Evolutionary conservation across 92 coral and sea anemone species (phyloP), one percentile per base, ranked within the genome.

Genomic region (Porites lobata): DNA sequence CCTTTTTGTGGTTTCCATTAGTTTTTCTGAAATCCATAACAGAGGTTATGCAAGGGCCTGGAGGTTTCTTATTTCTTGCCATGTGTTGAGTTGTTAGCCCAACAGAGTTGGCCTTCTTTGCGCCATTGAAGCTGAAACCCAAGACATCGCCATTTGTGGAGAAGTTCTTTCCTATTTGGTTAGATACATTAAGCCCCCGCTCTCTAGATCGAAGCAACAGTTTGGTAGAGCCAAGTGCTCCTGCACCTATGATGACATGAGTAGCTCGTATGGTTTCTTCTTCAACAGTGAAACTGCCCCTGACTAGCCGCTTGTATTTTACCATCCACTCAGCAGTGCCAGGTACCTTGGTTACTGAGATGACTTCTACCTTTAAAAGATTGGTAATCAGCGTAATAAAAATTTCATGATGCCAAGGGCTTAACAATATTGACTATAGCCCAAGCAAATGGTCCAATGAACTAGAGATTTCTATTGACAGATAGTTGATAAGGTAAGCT

Each of bases 191-290:
- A 20, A 92, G 86, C 26, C 94, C 94, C 2, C 77, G 76, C 67
- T 85, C 81, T 57, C 79, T 88, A 51, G 94, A 92, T 56, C 94
- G 94, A 21, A 88, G 90, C 43, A 92, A 78, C 2, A 92, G n/a
- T 62, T 92, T 92, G 2, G 94, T 92, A 1, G 94, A 92, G n/a
- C 94, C 92, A 10, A 92, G 74, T 0, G 94, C 87, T 6, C 94
- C 94, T 0, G 94, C 94, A 19, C 87, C 90, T 6, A 92, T 77
- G 68, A 92, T 88, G 24, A 92, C 94, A 67, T 84, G 84, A 1
- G 84, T 52, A 2, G 90, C 92, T 17, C 87, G 83, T 1, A 88
- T 72, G 7, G 50, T 80, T 69, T 88, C 83, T 59, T 92, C 94
- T 4, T 75, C 78, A 4, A 87, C 19, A 13, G 67, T 69, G 56